Evolutionary conservation across 1,140 invertebrate species (phyloP).

Genomic region (Thaumatotibia leucotreta): DNA sequence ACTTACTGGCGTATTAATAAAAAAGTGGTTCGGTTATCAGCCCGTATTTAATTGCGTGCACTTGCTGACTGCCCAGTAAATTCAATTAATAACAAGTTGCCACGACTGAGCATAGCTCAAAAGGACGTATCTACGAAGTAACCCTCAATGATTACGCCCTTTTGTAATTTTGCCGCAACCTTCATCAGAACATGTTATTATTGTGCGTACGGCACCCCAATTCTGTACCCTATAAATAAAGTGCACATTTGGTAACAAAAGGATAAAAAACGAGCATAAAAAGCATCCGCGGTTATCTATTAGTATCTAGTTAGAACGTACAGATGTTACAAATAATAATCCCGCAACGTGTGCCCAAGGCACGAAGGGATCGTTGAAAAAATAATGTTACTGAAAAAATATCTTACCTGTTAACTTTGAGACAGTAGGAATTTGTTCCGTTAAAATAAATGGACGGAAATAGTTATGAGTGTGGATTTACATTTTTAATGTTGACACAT

Average conservation of each 20-base stretch:
- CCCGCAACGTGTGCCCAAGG: conserved; percentile 30
- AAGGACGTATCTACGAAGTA: neutral
- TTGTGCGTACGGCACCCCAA: conserved; percentile 17
- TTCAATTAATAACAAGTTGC: conserved; percentile 67
- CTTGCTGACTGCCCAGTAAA: conserved; percentile 12
- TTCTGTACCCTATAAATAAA: conserved; percentile 58
- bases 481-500: conserved; percentile 10
- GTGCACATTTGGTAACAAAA: conserved; percentile 69
- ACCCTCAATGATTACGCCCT: neutral
- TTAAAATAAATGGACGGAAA: conserved; percentile 59
- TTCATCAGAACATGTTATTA: conserved; percentile 50
- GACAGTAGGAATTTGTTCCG: conserved; percentile 54
- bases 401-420: conserved; percentile 26
- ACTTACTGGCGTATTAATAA: conserved; percentile 11
- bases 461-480: conserved; percentile 22
- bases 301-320: conserved; percentile 73
- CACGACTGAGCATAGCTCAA: conserved; percentile 33
- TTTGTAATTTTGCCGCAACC: conserved; percentile 22
- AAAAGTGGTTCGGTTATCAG: conserved; percentile 10
- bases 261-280: conserved; percentile 69
- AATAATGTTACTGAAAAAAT: conserved; percentile 51
- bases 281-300: conserved; percentile 74
- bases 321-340: conserved; percentile 74
- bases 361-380: conserved; percentile 46
- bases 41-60: conserved; percentile 11